These are phyloP conservation scores for Lepus townsendii DNA, from an alignment of 2,797 vertebrate genomes.

Conservation along the genomic window DNA sequence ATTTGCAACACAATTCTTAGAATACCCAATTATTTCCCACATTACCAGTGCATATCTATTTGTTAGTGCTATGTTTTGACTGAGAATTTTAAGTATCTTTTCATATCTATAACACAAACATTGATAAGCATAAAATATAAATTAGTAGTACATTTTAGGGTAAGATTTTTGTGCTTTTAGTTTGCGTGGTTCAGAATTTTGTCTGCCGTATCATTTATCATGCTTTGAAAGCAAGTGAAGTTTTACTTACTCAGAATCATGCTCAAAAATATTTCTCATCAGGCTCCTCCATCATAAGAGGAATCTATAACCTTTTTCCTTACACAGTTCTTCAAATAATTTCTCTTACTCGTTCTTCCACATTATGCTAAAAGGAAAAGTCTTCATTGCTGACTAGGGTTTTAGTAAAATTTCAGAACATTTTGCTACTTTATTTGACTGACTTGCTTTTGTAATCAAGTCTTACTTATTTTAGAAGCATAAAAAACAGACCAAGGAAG, in stretches of 20 bases:
- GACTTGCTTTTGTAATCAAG: neutral
- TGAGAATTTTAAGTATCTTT: neutral
- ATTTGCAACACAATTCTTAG: neutral
- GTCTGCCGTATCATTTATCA: neutral
- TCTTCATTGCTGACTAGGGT: neutral
- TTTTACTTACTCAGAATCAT: neutral
- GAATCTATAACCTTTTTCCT: neutral
- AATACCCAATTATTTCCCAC: neutral
- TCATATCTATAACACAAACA: neutral
- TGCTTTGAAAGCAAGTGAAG: too few relatives aligned
- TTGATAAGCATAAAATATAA: neutral
- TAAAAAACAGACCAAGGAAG: neutral
- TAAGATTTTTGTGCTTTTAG: neutral
- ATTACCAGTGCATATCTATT: neutral
- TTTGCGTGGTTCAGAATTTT: neutral
- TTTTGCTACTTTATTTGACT: neutral
- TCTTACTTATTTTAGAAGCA: neutral
- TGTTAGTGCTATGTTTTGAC: neutral
- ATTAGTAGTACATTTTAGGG: neutral
- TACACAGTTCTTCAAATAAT: neutral
- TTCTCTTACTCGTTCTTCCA: neutral
- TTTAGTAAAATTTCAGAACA: too few relatives aligned
- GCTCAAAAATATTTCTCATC: neutral
- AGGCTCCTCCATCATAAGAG: neutral
- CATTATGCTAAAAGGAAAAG: neutral